These are phyloP conservation scores for Mesembrinibis cayennensis DNA, from an alignment of 2,113 vertebrate genomes.

Conservation along the genomic window DNA sequence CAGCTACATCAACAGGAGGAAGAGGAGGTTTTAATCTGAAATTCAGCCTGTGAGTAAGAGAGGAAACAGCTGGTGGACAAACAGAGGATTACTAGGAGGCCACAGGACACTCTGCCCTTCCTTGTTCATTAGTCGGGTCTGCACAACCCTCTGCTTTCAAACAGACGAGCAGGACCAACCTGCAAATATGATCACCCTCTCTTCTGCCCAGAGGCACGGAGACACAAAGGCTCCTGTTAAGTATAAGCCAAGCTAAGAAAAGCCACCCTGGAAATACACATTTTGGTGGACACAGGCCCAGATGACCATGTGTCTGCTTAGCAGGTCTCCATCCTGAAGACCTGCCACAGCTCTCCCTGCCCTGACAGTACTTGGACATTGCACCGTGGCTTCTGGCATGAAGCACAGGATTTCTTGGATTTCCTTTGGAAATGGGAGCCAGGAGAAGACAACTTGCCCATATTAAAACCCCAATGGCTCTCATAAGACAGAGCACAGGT, in stretches of 20 bases:
- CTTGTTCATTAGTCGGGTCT: accelerated
- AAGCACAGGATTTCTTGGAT: neutral
- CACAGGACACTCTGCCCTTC: neutral
- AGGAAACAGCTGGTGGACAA: neutral
- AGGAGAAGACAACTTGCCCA: neutral
- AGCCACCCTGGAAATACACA: neutral
- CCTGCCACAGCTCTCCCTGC: neutral
- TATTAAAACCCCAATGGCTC: neutral
- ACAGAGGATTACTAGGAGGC: neutral
- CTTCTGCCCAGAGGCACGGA: neutral
- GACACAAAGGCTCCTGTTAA: neutral
- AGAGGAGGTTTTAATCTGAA: neutral
- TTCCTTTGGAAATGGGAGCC: neutral
- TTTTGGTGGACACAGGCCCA: neutral
- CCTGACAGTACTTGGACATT: neutral
- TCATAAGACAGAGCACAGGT: neutral
- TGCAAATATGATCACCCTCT: neutral
- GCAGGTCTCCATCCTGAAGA: neutral
- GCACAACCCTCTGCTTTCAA: neutral
- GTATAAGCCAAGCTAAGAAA: neutral
- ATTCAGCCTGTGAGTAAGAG: neutral
- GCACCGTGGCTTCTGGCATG: neutral
- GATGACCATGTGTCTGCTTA: neutral
- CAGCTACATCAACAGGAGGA: neutral
- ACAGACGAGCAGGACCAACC: neutral